Base-by-base conservation (phyloP, 2,888 invertebrate species). In the Athalia circularis region DNA sequence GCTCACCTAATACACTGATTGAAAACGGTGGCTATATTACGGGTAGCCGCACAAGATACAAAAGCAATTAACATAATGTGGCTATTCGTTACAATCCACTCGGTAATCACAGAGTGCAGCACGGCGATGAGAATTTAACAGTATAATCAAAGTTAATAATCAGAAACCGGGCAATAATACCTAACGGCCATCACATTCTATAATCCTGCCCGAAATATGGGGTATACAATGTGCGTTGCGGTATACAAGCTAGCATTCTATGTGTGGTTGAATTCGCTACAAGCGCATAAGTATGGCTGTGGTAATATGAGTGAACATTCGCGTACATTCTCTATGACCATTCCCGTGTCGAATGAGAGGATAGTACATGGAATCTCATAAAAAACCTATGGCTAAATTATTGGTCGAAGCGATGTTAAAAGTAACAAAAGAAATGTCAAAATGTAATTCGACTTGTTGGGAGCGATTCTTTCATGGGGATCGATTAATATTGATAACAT, bases 61-160 rank as follows among this genome's bases (percentile, higher is more conserved):
- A 47, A 59, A 59, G 72, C 59, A 72, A 72, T 72, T 59, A 72
- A 48, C 72, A 57, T 72, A 72, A 72, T 72, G 59, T 57, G 61
- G 29, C 77, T 50, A 59, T 77, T 77, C 43, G 61, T 77, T 68
- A 77, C 70, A 59, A 65, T 77, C 45, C 77, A 57, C 54, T 57
- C 47, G 77, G 67, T 67, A 77, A 77, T 77, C 70, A 61, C 45
- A 47, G 5, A 59, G 57, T 13, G 59, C 54, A 54, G 65, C 54
- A 67, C 54, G 67, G 45, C 77, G 77, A 64, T 59, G 77, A 68
- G 67, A 68, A 77, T 77, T 77, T 77, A 77, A 54, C 68, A 47
- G 67, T 61, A 52, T 77, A 77, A 77, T 77, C 67, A 77, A 77
- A 77, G 77, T 67, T 77, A 67, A 77, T 77, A 77, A 77, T 77